phyloP scores from a whole-genome alignment of 2,797 vertebrate genomes.

The Silurus lanzhouensis region DNA sequence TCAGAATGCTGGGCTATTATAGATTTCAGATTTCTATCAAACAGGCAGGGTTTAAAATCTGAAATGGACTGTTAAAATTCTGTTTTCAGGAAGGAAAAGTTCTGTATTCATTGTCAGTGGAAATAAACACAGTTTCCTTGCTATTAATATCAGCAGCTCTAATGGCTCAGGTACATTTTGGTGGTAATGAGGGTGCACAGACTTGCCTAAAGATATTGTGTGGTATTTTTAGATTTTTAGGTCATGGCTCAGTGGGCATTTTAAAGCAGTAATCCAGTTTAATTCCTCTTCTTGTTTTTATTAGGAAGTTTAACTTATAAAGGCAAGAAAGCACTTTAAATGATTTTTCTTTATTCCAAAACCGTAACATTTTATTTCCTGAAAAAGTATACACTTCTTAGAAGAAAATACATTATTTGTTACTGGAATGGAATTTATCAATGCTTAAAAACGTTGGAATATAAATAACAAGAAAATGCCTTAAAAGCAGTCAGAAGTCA shows the following conservation, averaged over 20 bases:
- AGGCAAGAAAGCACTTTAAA: not conserved
- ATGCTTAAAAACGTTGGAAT: not conserved
- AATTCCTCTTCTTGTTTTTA: not conserved
- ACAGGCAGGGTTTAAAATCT: not conserved
- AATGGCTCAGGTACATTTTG: not conserved
- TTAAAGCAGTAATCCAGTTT: constrained; percentile 13
- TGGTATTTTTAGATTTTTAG: not conserved
- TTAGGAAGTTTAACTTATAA: not conserved
- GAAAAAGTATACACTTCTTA: not conserved
- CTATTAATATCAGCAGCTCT: not conserved
- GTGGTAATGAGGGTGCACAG: not conserved
- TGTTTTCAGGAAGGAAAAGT: not conserved
- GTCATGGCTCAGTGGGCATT: not conserved
- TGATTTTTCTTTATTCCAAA: not conserved
- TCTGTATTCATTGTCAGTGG: not conserved
- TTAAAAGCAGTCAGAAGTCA: not conserved
- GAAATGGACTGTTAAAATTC: not conserved
- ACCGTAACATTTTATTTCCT: not conserved
- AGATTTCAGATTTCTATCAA: not conserved
- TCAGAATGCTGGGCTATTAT: not conserved
- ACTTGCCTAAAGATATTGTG: not conserved
- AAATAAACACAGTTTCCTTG: not conserved
- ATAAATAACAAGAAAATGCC: not conserved
- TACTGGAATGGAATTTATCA: not conserved
- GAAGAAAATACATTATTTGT: not conserved